These are phyloP conservation scores for Indri indri DNA, from an alignment of 2,113 vertebrate genomes.

Conservation along the genomic window DNA sequence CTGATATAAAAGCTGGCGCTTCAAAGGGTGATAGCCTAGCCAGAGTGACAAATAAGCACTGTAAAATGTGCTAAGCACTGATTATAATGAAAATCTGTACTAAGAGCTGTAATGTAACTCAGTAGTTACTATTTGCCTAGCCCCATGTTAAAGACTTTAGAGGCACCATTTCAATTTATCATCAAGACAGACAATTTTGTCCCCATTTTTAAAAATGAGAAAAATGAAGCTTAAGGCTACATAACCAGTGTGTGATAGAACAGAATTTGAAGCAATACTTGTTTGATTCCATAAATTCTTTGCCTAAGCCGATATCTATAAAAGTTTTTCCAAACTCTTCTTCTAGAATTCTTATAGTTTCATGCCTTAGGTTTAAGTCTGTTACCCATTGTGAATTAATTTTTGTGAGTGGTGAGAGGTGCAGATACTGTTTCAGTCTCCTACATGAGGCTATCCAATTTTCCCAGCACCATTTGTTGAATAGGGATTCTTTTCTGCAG, in stretches of 20 bases:
- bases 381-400: too few species aligned
- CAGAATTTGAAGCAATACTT: slow-evolving; percentile 7
- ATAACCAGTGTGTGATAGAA: not conserved
- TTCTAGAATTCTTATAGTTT: too few species aligned
- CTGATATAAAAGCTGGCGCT: not conserved
- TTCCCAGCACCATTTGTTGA: too few species aligned
- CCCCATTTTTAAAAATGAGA: not conserved
- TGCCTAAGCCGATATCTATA: too few species aligned
- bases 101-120: not conserved
- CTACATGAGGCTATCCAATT: too few species aligned
- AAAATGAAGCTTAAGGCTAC: not conserved
- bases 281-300: not conserved
- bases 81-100: not conserved
- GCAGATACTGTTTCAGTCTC: too few species aligned
- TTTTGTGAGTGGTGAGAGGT: too few species aligned
- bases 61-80: not conserved
- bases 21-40: not conserved
- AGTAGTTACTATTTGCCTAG: not conserved
- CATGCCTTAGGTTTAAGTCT: too few species aligned
- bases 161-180: not conserved
- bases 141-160: not conserved
- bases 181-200: not conserved
- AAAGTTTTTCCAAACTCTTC: too few species aligned
- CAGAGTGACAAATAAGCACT: not conserved
- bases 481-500: too few species aligned